Evolutionary conservation across 92 coral and sea anemone genomes (phyloP).

Genomic region (Epizoanthus rinbou): DNA sequence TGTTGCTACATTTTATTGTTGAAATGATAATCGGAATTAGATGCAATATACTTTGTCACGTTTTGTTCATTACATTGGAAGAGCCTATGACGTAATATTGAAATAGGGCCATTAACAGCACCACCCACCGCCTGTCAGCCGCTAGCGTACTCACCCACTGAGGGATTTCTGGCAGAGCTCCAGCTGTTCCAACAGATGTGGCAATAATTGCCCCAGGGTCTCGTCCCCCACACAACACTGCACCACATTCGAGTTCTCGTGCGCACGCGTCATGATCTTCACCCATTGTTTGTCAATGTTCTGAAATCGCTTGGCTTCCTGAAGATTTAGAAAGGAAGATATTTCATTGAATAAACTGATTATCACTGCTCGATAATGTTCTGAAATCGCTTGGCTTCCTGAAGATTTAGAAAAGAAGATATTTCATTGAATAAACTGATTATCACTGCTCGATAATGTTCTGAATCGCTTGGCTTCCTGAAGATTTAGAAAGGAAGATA

Average conservation of each 20-base stretch:
- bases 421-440: not conserved
- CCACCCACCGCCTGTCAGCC: not conserved
- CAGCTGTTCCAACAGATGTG: conserved; percentile 92
- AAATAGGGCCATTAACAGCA: not conserved
- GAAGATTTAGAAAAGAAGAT: too few relatives aligned
- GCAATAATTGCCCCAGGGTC: conserved; percentile 90
- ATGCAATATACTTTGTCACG: too few relatives aligned
- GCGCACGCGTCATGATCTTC: conserved; percentile 96
- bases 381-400: conserved; percentile 12
- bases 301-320: conserved; percentile 12
- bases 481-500: not conserved
- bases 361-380: conserved; percentile 38
- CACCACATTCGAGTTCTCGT: conserved; percentile 94
- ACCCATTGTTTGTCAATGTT: conserved; percentile 80
- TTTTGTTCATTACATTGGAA: too few relatives aligned
- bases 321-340: too few relatives aligned
- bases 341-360: not conserved
- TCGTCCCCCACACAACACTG: conserved; percentile 99
- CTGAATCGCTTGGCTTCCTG: conserved; percentile 3
- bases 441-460: conserved; percentile 38
- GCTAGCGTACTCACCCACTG: conserved; percentile 79
- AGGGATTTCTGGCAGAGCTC: conserved; percentile 98
- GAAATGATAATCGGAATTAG: too few relatives aligned
- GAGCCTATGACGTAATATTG: too few relatives aligned
- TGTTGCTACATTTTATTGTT: too few relatives aligned